Percentiles rank a stretch among this genome's conserved stretches.
These are phyloP conservation scores for Phymatocera aterrima DNA, from an alignment of 2,888 invertebrate genomes.

Conservation along the genomic window DNA sequence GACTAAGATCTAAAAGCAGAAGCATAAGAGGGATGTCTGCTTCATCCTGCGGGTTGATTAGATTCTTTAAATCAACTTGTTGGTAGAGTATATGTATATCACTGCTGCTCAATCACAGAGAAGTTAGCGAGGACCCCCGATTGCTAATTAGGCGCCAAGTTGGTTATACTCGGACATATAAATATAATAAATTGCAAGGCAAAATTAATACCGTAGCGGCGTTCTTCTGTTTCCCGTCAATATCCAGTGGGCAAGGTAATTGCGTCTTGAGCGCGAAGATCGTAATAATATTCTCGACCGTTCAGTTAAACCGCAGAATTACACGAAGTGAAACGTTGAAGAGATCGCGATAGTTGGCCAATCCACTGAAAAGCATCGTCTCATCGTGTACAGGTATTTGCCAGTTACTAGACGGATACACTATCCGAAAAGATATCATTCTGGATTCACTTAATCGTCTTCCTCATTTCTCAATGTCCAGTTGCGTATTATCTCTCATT, in stretches of 20 bases:
- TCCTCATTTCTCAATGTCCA: no score
- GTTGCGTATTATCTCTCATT: neutral
- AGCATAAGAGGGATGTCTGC: neutral
- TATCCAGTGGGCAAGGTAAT: conserved; percentile 11
- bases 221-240: neutral
- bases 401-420: no score
- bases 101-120: neutral
- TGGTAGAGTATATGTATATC: no score
- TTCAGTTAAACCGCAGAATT: neutral
- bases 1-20: neutral
- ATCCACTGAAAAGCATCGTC: neutral
- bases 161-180: neutral
- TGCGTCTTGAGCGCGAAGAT: conserved; percentile 16
- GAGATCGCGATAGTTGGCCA: neutral
- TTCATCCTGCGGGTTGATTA: neutral
- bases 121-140: neutral
- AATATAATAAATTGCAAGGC: neutral
- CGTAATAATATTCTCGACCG: neutral
- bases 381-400: neutral
- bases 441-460: no score
- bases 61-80: conserved; percentile 2
- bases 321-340: conserved; percentile 18
- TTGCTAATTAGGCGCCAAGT: conserved; percentile 24
- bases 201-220: neutral
- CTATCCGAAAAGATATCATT: no score